Conservation (phyloP, 2,113 vertebrate genomes). For the Holacanthus passer region DNA sequence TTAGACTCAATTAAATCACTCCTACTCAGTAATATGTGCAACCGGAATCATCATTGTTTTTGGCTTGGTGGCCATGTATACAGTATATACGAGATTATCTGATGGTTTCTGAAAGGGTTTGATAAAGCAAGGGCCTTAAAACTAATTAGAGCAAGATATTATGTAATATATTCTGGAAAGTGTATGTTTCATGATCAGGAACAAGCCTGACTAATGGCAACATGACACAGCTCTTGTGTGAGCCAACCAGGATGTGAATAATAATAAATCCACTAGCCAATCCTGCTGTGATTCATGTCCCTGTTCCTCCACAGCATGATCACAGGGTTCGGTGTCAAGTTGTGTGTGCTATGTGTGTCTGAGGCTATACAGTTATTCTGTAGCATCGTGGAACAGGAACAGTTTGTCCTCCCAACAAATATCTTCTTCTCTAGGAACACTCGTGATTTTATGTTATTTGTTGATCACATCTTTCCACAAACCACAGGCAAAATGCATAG, state of each 20-base stretch:
- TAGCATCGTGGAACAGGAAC: neutral
- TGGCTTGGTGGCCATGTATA: neutral
- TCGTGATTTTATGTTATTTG: constrained; percentile 6
- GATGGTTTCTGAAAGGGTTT: neutral
- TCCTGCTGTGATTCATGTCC: constrained; percentile 32
- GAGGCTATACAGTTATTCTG: neutral
- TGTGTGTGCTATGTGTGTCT: neutral
- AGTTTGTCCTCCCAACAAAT: neutral
- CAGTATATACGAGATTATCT: neutral
- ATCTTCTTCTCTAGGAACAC: neutral
- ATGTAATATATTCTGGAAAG: neutral
- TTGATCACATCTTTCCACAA: neutral
- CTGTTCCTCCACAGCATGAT: constrained; percentile 3
- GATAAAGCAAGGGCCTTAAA: neutral
- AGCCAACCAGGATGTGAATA: constrained; percentile 43
- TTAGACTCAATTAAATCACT: constrained; percentile 22
- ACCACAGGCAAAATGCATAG: neutral
- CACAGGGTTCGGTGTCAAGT: constrained; percentile 10
- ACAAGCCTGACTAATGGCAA: constrained; percentile 25
- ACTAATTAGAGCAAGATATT: neutral
- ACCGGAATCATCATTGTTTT: neutral
- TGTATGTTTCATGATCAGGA: constrained; percentile 9
- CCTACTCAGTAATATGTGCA: neutral
- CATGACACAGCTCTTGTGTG: constrained; percentile 28
- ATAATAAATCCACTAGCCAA: constrained; percentile 17